A percentile compares a stretch with the other conserved stretches of the same genome.
These are phyloP conservation scores for Aquatica leii DNA, from an alignment of 2,888 invertebrate species.

Conservation along the genomic window DNA sequence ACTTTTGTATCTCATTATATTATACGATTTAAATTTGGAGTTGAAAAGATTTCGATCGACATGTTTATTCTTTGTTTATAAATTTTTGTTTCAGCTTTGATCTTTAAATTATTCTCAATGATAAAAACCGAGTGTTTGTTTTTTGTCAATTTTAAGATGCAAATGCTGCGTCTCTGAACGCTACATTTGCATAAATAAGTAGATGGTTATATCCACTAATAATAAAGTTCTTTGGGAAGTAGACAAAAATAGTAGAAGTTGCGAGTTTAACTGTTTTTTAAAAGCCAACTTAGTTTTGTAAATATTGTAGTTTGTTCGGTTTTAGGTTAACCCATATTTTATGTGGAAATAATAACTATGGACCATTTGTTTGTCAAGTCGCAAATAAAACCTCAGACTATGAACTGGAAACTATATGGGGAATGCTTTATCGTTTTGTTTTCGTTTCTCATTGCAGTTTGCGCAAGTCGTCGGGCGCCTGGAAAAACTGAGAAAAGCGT, in stretches of 20 bases:
- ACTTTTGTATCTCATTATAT: constrained; percentile 1
- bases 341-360: constrained; percentile 34
- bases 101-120: too few species aligned
- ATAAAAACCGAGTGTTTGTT: too few species aligned
- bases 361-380: constrained; percentile 55
- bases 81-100: too few species aligned
- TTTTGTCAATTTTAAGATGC: too few species aligned
- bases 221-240: too few species aligned
- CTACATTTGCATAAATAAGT: too few species aligned
- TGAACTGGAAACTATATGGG: constrained; percentile 59
- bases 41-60: background rate
- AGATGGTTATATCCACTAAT: too few species aligned
- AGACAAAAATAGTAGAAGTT: too few species aligned
- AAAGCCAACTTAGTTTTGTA: constrained; percentile 19
- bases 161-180: too few species aligned
- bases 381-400: constrained; percentile 57
- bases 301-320: constrained; percentile 29
- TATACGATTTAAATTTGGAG: background rate
- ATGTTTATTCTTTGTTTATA: too few species aligned
- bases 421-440: constrained; percentile 60
- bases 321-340: constrained; percentile 25
- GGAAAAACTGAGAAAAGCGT: constrained; percentile 52
- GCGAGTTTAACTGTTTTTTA: constrained; percentile 5
- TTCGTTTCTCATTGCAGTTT: constrained; percentile 58
- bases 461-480: constrained; percentile 52